Percentiles rank a stretch among this genome's conserved stretches.
Conservation (phyloP, 2,113 vertebrate species). For the Myotis davidii region DNA sequence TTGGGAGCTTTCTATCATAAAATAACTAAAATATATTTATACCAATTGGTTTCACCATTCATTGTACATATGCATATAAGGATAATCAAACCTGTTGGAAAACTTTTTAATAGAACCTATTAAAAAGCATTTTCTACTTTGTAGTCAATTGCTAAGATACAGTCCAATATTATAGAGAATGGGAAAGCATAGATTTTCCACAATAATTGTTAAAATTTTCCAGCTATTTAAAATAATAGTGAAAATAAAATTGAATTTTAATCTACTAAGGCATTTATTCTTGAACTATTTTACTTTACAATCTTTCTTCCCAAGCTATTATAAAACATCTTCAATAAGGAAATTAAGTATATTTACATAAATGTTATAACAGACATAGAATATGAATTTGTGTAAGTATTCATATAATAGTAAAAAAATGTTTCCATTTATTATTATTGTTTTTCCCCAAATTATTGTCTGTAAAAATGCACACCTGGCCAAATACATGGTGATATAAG, state of each 20-base stretch:
- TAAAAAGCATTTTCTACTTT: not conserved
- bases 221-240: slow-evolving; percentile 62
- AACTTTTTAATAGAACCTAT: not conserved
- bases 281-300: slow-evolving; percentile 29
- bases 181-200: not conserved
- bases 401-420: not conserved
- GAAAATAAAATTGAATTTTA: slow-evolving; percentile 15
- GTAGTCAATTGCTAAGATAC: not conserved
- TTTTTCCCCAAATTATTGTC: not conserved
- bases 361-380: not conserved
- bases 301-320: slow-evolving; percentile 15
- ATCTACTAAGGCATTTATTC: not conserved
- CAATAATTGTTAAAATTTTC: not conserved
- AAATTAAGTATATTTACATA: slow-evolving; percentile 64
- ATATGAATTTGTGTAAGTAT: slow-evolving; percentile 57
- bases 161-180: not conserved
- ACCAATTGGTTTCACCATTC: not conserved
- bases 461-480: not conserved
- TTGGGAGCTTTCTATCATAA: not conserved
- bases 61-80: not conserved
- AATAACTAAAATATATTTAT: not conserved
- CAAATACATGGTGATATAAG: not conserved
- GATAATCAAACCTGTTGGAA: not conserved
- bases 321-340: not conserved
- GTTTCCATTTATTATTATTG: slow-evolving; percentile 22